Conservation (phyloP, 1,140 invertebrate genomes). For the Nephila pilipes region DNA sequence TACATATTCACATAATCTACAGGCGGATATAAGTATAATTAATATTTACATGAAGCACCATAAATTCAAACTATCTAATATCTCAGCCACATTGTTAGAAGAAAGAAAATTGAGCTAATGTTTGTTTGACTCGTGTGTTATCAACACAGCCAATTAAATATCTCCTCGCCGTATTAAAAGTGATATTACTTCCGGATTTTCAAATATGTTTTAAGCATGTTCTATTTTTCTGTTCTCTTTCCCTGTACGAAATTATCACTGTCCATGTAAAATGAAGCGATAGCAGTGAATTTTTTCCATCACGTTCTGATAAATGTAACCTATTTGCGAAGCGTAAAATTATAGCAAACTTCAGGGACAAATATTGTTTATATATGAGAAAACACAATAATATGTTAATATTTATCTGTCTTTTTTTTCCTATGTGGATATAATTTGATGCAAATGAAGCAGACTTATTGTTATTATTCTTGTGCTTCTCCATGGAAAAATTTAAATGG, state of each 20-base stretch:
- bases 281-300: too few species aligned
- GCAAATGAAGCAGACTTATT: too few species aligned
- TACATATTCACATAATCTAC: not conserved
- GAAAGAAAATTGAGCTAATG: not conserved
- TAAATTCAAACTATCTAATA: constrained; percentile 7
- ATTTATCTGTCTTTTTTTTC: too few species aligned
- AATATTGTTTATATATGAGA: too few species aligned
- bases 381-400: too few species aligned
- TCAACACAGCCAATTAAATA: not conserved
- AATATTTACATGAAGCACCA: not conserved
- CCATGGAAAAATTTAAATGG: too few species aligned
- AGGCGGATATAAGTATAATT: not conserved
- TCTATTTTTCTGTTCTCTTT: not conserved
- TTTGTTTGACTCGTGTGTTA: not conserved
- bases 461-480: too few species aligned
- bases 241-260: not conserved
- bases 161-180: not conserved
- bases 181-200: not conserved
- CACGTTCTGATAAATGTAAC: too few species aligned
- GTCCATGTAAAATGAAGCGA: too few species aligned
- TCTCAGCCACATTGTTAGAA: not conserved
- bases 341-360: too few species aligned
- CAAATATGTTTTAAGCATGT: not conserved
- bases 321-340: too few species aligned
- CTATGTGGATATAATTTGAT: too few species aligned